phyloP scores from a whole-genome alignment of 2,113 vertebrate species.

The Neodon shergylaensis region DNA sequence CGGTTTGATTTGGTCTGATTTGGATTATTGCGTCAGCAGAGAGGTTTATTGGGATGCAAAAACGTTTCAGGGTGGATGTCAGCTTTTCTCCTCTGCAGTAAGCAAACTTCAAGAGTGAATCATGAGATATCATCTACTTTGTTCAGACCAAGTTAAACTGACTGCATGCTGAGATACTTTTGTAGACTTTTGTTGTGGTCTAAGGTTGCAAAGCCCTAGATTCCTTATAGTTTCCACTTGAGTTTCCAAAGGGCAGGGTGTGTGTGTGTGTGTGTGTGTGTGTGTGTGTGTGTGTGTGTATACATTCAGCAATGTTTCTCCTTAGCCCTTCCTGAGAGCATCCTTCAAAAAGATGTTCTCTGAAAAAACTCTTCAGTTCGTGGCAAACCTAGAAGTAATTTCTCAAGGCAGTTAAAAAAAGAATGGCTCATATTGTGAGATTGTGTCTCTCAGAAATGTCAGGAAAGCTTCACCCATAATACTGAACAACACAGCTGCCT shows the following conservation, averaged over 20 bases:
- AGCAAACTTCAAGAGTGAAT: neutral
- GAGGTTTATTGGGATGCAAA: no score
- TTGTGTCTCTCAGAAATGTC: neutral
- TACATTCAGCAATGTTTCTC: neutral
- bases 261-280: neutral
- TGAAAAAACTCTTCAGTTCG: neutral
- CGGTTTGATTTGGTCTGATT: no score
- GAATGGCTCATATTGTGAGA: neutral
- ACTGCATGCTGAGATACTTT: neutral
- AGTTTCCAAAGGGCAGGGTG: neutral
- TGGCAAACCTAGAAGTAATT: constrained; percentile 2
- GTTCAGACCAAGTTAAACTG: neutral
- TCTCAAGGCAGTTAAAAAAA: neutral
- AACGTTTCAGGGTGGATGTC: neutral
- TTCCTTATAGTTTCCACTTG: neutral
- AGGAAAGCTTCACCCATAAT: neutral
- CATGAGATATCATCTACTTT: neutral
- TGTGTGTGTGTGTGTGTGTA: neutral
- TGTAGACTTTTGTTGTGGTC: neutral
- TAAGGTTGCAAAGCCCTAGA: neutral
- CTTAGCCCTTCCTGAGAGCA: neutral
- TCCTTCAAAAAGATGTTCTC: neutral
- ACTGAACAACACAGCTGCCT: neutral
- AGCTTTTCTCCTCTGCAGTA: neutral
- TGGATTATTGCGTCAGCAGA: no score